A percentile compares a stretch with the other conserved stretches of the same genome.
Evolutionary conservation across 2,888 invertebrate species (phyloP).

Genomic region (Andrena chrysosceles): DNA sequence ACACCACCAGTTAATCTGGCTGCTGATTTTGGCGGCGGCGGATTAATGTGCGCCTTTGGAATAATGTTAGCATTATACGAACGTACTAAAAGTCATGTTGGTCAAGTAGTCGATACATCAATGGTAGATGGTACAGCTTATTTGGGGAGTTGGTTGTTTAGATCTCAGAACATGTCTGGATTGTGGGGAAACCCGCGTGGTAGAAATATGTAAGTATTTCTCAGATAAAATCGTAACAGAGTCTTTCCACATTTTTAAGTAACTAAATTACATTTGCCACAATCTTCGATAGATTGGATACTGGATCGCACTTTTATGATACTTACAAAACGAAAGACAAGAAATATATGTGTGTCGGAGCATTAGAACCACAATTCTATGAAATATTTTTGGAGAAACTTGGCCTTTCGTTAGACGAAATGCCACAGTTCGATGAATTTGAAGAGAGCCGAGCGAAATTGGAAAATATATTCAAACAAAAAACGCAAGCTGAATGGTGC

Average conservation of each 20-base stretch:
- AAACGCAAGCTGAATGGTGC: conserved; percentile 95
- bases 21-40: conserved; percentile 98
- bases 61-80: conserved; percentile 95
- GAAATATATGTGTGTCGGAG: conserved; percentile 97
- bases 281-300: conserved; percentile 88
- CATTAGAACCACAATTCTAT: conserved; percentile 97
- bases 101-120: conserved; percentile 95
- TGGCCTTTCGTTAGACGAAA: conserved; percentile 87
- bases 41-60: conserved; percentile 95
- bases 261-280: conserved; percentile 20
- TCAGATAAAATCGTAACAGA: neutral
- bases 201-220: conserved; percentile 87
- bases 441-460: conserved; percentile 87
- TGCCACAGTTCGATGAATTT: conserved; percentile 88
- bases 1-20: conserved; percentile 93
- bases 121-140: conserved; percentile 98
- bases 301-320: conserved; percentile 94
- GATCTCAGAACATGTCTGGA: conserved; percentile 87
- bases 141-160: conserved; percentile 94
- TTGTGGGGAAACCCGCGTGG: conserved; percentile 92
- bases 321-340: conserved; percentile 97
- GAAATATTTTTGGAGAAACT: conserved; percentile 90
- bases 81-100: conserved; percentile 90
- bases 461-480: conserved; percentile 89
- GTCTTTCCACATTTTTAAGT: neutral